Base-by-base conservation (phyloP, 2,113 vertebrate species). In the Monopterus albus region DNA sequence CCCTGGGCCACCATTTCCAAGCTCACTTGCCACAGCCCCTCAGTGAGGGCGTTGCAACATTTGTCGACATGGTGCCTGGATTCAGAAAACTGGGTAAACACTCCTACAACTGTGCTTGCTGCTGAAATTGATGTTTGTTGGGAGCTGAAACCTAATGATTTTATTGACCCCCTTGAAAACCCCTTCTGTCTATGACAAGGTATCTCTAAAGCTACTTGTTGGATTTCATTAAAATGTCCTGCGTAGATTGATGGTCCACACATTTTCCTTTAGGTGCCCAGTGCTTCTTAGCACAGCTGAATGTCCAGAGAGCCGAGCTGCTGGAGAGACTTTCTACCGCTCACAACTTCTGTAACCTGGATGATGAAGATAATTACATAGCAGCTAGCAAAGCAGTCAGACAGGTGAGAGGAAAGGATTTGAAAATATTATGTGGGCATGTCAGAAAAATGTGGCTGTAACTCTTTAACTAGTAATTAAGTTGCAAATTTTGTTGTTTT, bases 31-130 rank as follows among this genome's bases (percentile, higher is more conserved):
- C 94, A 0, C 64, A 83, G 65, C 78, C 94, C n/a, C 92, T 96
- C 21, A 93, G 91, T 0, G 91, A 94, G 0, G 95, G 94, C 0
- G 86, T 96, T 0, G 89, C 94, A 14, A 97, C 97, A 0, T 99
- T 99, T 59, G 96, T 99, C 3, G 98, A 99, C 57, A 90, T 98
- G 81, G 96, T 99, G 39, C 97, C 98, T 1, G 93, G 91, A 21
- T 96, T 98, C 79, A 94, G 96, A 87, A 96, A 94, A 73, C 94
- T 98, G 13, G 98, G 98, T 98, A 92, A 91, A 21, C 5, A 23
- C 1, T 23, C 17, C 11, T 20, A 4, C 4, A 35, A 11, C 18
- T 33, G 15, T 4, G n/a, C n/a, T n/a, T n/a, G n/a, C n/a, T n/a
- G n/a, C n/a, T n/a, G 14, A 29, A 14, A 23, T 18, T 18, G 6